Evolutionary conservation across 2,888 invertebrate genomes (phyloP), one percentile per base, ranked within the genome.

Genomic region (Agonopterix alstromeriana): DNA sequence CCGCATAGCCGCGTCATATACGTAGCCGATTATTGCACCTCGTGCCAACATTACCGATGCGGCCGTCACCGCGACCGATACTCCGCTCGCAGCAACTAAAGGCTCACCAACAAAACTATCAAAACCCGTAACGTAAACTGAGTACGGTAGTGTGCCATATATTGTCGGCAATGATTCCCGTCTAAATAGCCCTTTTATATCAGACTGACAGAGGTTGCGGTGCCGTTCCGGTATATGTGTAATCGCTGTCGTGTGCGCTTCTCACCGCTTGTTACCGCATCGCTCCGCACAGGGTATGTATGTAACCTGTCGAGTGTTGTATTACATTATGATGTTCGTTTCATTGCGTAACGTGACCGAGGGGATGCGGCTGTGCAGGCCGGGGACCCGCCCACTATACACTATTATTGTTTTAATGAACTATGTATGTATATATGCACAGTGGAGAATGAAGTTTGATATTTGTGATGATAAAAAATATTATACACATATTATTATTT

Each of bases 381-480:
- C 59, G 58, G 54, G 56, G 56, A 54, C 57, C 60, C 58, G 54
- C 54, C 56, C 60, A 59, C 59, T 51, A 60, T 58, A 58, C 59
- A 58, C 27, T 27, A 60, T 58, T 58, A 61, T 73, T 61, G 57
- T 74, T 68, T 72, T 65, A 61, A 69, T 64, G 69, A 75, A 78
- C 75, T 80, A 77, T 81, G 63, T 82, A 82, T 84, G 83, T 84
- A 85, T 85, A 84, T 83, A 85, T 82, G 84, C 82, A 84, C 83
- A 70, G 82, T 77, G 77, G 70, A 74, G 76, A 70, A 76, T 75
- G 77, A 64, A 65, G 73, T 76, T 75, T 71, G 75, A 70, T 73
- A 75, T 79, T 76, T 82, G 83, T 82, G 80, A 81, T 81, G 72
- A 73, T n/a, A 67, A 67, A 70, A 70, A 73, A 70, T 68, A 68